phyloP scores from a whole-genome alignment of 1,140 invertebrate species.

The Calephelis virginiensis region DNA sequence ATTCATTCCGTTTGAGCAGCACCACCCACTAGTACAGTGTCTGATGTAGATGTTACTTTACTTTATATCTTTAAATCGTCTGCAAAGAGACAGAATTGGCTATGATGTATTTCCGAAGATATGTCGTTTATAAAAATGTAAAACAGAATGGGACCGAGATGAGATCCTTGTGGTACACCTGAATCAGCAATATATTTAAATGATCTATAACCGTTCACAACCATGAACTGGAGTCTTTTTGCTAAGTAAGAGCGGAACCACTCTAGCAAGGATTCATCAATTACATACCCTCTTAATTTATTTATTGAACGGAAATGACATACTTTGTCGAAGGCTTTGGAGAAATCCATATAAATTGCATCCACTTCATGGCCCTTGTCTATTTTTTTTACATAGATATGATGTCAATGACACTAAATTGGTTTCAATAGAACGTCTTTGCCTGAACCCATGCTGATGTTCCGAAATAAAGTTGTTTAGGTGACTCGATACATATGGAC shows the following conservation, averaged over 20 bases:
- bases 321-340: conserved; percentile 31
- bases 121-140: no score
- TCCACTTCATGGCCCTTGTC: conserved; percentile 21
- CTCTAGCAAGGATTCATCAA: conserved; percentile 18
- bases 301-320: conserved; percentile 21
- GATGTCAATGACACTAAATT: conserved; percentile 24
- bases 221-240: no score
- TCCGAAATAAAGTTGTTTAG: conserved; percentile 15
- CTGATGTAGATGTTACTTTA: neutral
- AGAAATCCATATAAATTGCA: conserved; percentile 30
- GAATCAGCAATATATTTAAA: no score
- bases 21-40: neutral
- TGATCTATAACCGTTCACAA: no score
- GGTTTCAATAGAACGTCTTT: conserved; percentile 22
- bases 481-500: conserved; percentile 19
- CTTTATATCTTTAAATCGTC: neutral
- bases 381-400: conserved; percentile 17
- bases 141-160: no score
- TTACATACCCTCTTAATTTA: conserved; percentile 22
- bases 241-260: no score
- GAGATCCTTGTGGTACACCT: no score
- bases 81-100: neutral
- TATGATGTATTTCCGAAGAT: no score
- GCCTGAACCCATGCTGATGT: conserved; percentile 32
- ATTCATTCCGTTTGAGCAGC: neutral